Evolutionary conservation across 2,113 vertebrate genomes (phyloP), one percentile per base, ranked within the genome.

Genomic region (Morone chrysops): DNA sequence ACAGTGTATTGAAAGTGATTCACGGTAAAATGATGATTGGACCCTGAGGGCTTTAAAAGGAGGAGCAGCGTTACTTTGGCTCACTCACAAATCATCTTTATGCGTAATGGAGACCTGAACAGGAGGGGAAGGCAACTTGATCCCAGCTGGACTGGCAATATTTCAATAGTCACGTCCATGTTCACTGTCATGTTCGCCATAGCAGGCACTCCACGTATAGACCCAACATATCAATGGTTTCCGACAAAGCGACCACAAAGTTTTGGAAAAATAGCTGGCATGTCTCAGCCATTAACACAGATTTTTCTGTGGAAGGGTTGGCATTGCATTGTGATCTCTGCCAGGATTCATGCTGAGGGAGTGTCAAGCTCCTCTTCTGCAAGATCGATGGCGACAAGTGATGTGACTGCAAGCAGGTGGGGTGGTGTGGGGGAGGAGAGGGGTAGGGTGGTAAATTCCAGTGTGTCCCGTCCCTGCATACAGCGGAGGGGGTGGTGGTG

Each of bases 331-430:
- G 83, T 81, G 73, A 80, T 65, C 72, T 16, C 36, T 65, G 76
- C 54, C 70, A 72, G 73, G 75, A 68, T 56, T 70, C 78, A 57
- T 60, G 81, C 82, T 82, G 78, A 40, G 22, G 72, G 50, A 54
- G 59, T 80, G 88, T 93, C 90, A 50, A 85, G 16, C 91, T 95
- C 82, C 81, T 75, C 56, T 31, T 78, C 6, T 1, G 70, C 62
- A 65, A 93, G 93, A 94, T 78, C 68, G 86, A 95, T 92, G 71
- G 91, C 81, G 89, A 91, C 94, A 94, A 94, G 86, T 87, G 82
- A 91, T 88, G 45, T 62, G 74, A 71, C 61, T 38, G 78, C 47
- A 10, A 86, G 81, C 75, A 75, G 86, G 70, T 85, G 73, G 61
- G 66, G 67, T 65, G 51, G 20, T 56, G 0, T 50, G 25, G 47